Evolutionary conservation across 2,888 invertebrate species (phyloP).

Genomic region (Crepidodera aurea): DNA sequence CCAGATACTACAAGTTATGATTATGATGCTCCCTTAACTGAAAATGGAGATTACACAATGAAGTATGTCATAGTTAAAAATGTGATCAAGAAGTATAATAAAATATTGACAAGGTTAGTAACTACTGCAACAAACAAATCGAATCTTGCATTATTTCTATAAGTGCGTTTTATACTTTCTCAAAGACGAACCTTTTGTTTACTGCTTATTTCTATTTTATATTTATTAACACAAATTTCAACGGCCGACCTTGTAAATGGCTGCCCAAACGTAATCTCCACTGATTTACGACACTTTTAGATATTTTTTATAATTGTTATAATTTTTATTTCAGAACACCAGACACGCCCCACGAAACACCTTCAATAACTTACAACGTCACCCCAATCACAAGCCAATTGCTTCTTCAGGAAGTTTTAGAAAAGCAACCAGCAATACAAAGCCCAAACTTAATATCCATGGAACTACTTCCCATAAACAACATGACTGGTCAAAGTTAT

Average conservation of each 20-base stretch:
- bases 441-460: slow-evolving; percentile 45
- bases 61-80: slow-evolving; percentile 78
- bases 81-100: slow-evolving; percentile 56
- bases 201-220: too few species aligned
- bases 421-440: slow-evolving; percentile 31
- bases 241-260: too few species aligned
- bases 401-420: slow-evolving; percentile 41
- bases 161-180: too few species aligned
- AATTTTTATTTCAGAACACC: slow-evolving; percentile 47
- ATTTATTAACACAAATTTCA: too few species aligned
- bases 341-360: slow-evolving; percentile 74
- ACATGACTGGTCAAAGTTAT: slow-evolving; percentile 64
- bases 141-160: too few species aligned
- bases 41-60: slow-evolving; percentile 87
- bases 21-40: slow-evolving; percentile 86
- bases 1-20: slow-evolving; percentile 63
- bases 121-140: too few species aligned
- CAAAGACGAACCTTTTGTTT: too few species aligned
- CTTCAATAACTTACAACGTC: slow-evolving; percentile 83
- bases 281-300: too few species aligned
- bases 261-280: too few species aligned
- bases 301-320: too few species aligned
- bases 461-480: slow-evolving; percentile 57
- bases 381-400: slow-evolving; percentile 64
- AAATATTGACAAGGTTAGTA: slow-evolving; percentile 47